These are phyloP conservation scores for Tipula lateralis DNA, from an alignment of 2,888 invertebrate species.

Conservation along the genomic window DNA sequence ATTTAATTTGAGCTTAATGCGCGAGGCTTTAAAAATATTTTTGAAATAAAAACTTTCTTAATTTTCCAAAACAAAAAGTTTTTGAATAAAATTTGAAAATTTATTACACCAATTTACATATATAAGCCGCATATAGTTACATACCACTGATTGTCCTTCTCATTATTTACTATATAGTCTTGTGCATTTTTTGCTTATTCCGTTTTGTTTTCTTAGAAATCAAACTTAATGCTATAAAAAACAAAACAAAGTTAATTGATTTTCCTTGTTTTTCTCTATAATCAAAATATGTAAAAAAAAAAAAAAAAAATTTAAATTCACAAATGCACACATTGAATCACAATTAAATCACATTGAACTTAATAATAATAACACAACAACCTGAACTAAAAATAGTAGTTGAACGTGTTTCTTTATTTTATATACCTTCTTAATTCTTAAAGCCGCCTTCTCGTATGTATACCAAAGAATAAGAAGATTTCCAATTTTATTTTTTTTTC, in stretches of 20 bases:
- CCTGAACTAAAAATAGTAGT: conserved; percentile 24
- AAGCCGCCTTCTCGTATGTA: not conserved
- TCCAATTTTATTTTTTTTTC: not conserved
- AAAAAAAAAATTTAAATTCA: conserved; percentile 2
- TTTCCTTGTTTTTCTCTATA: conserved; percentile 15
- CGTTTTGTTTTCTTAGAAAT: not conserved
- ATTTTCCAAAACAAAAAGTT: not conserved
- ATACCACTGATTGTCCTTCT: not conserved
- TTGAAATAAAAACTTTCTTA: not conserved
- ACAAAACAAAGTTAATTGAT: not conserved
- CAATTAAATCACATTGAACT: conserved; percentile 19
- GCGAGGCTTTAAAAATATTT: not conserved
- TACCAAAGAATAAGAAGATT: not conserved
- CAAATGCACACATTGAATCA: conserved; percentile 24
- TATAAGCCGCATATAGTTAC: not conserved
- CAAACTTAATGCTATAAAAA: not conserved
- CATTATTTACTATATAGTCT: not conserved
- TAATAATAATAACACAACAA: not conserved
- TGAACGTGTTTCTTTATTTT: not conserved
- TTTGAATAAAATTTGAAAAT: not conserved
- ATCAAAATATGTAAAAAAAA: not conserved
- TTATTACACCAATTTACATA: not conserved
- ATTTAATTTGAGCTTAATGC: not conserved
- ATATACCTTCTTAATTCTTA: not conserved
- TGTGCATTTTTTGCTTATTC: not conserved